These are phyloP conservation scores for Sebastes vulpes DNA, from an alignment of 2,797 vertebrate genomes.

Conservation along the genomic window DNA sequence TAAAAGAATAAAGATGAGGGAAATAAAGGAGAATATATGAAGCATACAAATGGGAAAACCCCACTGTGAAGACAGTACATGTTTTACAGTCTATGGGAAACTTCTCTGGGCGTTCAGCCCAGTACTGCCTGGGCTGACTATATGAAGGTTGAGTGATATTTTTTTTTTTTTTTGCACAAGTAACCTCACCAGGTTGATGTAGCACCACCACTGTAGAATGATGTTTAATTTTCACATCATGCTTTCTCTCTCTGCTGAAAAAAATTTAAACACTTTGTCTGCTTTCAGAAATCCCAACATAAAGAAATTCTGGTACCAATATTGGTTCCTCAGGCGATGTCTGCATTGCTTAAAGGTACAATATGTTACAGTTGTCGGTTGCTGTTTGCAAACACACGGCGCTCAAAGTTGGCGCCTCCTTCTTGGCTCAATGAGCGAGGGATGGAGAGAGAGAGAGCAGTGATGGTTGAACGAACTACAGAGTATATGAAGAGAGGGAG, in stretches of 20 bases:
- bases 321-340: background rate
- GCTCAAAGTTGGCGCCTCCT: too few relatives aligned
- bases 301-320: background rate
- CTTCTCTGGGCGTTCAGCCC: slow-evolving; percentile 57
- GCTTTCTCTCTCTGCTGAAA: slow-evolving; percentile 11
- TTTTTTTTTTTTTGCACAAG: slow-evolving; percentile 28
- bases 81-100: slow-evolving; percentile 65
- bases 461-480: too few relatives aligned
- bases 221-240: slow-evolving; percentile 23
- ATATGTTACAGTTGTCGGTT: too few relatives aligned
- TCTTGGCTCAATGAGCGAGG: too few relatives aligned
- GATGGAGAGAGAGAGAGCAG: too few relatives aligned
- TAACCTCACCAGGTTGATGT: slow-evolving; percentile 46
- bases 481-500: background rate
- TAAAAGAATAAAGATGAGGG: slow-evolving; percentile 32
- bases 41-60: slow-evolving; percentile 54
- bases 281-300: background rate
- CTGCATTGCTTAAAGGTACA: background rate
- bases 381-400: too few relatives aligned
- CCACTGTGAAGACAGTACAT: slow-evolving; percentile 46
- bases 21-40: slow-evolving; percentile 35
- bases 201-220: slow-evolving; percentile 17
- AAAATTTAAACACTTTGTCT: slow-evolving; percentile 11
- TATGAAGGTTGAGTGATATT: slow-evolving; percentile 23
- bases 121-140: slow-evolving; percentile 25